Percentiles rank a stretch among this genome's conserved stretches.
These are phyloP conservation scores for Amphipoea oculea DNA, from an alignment of 2,888 invertebrate species.

Conservation along the genomic window DNA sequence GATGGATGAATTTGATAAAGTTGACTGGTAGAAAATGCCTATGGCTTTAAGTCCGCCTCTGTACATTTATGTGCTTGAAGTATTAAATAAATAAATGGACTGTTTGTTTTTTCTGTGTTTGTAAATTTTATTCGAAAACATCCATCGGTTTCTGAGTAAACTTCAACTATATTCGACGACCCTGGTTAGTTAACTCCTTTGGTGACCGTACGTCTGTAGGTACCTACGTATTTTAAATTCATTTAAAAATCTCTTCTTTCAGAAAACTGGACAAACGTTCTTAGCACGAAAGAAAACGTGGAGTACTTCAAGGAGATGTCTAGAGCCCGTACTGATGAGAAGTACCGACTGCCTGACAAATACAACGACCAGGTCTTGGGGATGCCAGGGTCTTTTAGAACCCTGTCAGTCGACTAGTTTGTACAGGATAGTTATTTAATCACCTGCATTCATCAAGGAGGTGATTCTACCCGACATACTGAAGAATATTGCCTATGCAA, in stretches of 20 bases:
- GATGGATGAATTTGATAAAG: too few species aligned
- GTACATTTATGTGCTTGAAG: too few species aligned
- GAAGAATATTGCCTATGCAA: background rate
- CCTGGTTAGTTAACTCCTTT: too few species aligned
- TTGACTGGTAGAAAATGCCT: too few species aligned
- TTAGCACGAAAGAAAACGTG: conserved; percentile 25
- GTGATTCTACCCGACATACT: background rate
- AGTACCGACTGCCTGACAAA: conserved; percentile 12
- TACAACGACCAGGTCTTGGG: conserved; percentile 61
- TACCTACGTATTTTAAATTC: background rate
- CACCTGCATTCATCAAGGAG: background rate
- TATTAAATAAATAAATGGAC: too few species aligned
- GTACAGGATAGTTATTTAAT: background rate
- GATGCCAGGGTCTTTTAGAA: conserved; percentile 66
- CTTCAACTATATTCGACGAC: too few species aligned
- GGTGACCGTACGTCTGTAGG: too few species aligned
- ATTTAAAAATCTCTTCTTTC: background rate
- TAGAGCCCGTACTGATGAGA: conserved; percentile 32
- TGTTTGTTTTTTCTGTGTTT: too few species aligned
- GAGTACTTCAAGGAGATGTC: conserved; percentile 25
- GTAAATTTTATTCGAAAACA: too few species aligned
- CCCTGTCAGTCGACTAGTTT: conserved; percentile 45
- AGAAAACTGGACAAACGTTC: conserved; percentile 27
- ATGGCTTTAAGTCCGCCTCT: too few species aligned
- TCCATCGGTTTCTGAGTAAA: too few species aligned